phyloP scores from a whole-genome alignment of 37 sponge, comb jelly and placozoan species.

The Agelas oroides region DNA sequence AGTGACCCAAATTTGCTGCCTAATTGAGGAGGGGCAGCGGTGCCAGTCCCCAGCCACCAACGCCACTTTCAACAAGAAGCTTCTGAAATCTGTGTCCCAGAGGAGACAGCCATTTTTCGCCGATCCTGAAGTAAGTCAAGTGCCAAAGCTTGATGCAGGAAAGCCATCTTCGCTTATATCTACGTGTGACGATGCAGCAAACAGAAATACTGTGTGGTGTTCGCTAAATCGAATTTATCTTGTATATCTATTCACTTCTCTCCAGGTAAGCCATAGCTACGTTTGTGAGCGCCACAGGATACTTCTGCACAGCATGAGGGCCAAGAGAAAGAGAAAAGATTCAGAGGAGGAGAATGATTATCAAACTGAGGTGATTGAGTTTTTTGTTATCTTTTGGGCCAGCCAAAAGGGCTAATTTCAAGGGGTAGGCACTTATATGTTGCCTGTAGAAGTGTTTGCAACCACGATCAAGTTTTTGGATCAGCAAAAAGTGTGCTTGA shows the following conservation, averaged over 20 bases:
- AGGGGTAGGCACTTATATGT: too few species aligned
- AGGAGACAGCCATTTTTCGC: slow-evolving; percentile 51
- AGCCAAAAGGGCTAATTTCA: background rate
- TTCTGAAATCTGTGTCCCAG: slow-evolving; percentile 42
- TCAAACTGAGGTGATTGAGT: slow-evolving; percentile 70
- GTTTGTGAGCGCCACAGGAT: slow-evolving; percentile 75
- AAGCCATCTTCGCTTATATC: too few species aligned
- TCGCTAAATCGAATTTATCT: slow-evolving; percentile 26
- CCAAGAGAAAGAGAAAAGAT: slow-evolving; percentile 86
- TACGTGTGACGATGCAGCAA: background rate
- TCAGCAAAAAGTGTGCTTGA: too few species aligned
- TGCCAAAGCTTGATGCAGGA: too few species aligned
- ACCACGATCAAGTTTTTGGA: too few species aligned
- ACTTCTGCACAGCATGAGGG: slow-evolving; percentile 64
- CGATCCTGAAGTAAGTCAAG: slow-evolving; percentile 56
- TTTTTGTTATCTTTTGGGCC: background rate
- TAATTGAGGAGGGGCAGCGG: slow-evolving; percentile 76
- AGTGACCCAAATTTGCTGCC: slow-evolving; percentile 54
- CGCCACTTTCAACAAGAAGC: slow-evolving; percentile 58
- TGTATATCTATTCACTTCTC: background rate
- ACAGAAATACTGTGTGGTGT: slow-evolving; percentile 9
- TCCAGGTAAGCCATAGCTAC: slow-evolving; percentile 74
- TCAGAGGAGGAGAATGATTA: slow-evolving; percentile 89
- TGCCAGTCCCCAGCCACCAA: slow-evolving; percentile 51
- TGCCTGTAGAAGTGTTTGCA: too few species aligned